Percentiles rank a stretch among this genome's conserved stretches.
These are phyloP conservation scores for Tiaroga cobitis DNA, from an alignment of 2,797 vertebrate genomes.

Conservation along the genomic window DNA sequence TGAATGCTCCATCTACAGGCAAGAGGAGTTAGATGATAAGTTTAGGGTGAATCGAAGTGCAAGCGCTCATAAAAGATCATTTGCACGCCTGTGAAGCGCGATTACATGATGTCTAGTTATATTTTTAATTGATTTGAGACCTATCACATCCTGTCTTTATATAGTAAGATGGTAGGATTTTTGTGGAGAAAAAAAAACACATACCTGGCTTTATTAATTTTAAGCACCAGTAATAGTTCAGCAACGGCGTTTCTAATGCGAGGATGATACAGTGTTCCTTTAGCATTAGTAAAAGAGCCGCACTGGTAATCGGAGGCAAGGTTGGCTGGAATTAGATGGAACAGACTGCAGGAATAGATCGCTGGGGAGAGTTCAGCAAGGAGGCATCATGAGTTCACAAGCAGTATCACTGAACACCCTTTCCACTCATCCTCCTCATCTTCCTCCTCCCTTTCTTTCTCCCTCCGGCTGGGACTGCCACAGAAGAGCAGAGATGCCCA, in stretches of 20 bases:
- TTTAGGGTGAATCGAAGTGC: constrained; percentile 51
- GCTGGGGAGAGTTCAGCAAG: constrained; percentile 59
- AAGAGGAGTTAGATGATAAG: constrained; percentile 39
- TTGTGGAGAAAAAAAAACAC: neutral
- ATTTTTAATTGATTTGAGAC: constrained; percentile 41
- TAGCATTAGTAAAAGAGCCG: constrained; percentile 4
- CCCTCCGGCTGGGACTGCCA: constrained; percentile 73
- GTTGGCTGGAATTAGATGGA: constrained; percentile 37
- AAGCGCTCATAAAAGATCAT: constrained; percentile 27
- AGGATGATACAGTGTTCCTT: constrained; percentile 16
- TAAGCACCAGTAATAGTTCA: neutral
- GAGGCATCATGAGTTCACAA: constrained; percentile 74
- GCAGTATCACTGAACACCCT: constrained; percentile 72
- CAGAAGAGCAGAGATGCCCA: constrained; percentile 76
- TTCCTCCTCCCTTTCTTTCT: constrained; percentile 45
- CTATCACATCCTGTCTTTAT: neutral
- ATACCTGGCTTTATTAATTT: constrained; percentile 8
- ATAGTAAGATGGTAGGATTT: neutral
- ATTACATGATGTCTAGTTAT: constrained; percentile 25
- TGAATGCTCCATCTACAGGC: constrained; percentile 47
- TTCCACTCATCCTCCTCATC: constrained; percentile 46
- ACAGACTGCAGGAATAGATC: constrained; percentile 42
- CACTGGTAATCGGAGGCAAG: constrained; percentile 23
- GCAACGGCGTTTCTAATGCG: neutral
- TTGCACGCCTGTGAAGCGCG: constrained; percentile 20